Evolutionary conservation across 2,888 invertebrate genomes (phyloP).

Genomic region (Baronia brevicornis): DNA sequence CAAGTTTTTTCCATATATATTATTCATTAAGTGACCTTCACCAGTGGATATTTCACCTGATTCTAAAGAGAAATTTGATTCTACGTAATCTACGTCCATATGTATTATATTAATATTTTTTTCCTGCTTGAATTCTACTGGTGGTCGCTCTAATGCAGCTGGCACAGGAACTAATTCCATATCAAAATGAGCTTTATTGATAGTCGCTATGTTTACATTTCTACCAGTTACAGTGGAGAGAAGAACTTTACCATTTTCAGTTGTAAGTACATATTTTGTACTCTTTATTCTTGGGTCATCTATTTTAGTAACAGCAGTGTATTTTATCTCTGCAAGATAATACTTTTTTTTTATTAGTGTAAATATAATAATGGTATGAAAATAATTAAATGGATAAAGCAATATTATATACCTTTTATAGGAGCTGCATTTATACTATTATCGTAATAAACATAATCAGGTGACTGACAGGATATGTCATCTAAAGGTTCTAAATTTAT

Average conservation of each 20-base stretch:
- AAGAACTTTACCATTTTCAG: conserved; percentile 28
- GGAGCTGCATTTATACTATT: conserved; percentile 19
- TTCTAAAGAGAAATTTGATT: conserved; percentile 31
- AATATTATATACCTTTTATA: conserved; percentile 39
- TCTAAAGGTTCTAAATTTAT: conserved; percentile 23
- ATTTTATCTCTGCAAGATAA: conserved; percentile 47
- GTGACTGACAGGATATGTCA: conserved; percentile 47
- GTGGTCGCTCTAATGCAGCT: conserved; percentile 27
- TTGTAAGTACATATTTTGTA: conserved; percentile 38
- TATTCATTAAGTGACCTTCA: too few species aligned
- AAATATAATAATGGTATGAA: conserved; percentile 11
- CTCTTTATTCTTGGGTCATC: conserved; percentile 52
- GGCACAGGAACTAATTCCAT: conserved; percentile 32
- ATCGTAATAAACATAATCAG: conserved; percentile 36
- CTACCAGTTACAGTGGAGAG: conserved; percentile 33
- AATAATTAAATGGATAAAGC: not conserved
- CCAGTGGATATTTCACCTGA: conserved; percentile 32
- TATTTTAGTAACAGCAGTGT: conserved; percentile 31
- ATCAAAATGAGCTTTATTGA: conserved; percentile 36
- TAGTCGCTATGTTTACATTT: conserved; percentile 34
- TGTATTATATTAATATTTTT: conserved; percentile 31
- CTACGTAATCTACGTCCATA: conserved; percentile 34
- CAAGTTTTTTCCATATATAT: too few species aligned
- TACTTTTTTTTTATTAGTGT: conserved; percentile 7
- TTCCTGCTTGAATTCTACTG: conserved; percentile 17